Evolutionary conservation across 2,888 invertebrate species (phyloP).

Genomic region (Piscicola geometra): DNA sequence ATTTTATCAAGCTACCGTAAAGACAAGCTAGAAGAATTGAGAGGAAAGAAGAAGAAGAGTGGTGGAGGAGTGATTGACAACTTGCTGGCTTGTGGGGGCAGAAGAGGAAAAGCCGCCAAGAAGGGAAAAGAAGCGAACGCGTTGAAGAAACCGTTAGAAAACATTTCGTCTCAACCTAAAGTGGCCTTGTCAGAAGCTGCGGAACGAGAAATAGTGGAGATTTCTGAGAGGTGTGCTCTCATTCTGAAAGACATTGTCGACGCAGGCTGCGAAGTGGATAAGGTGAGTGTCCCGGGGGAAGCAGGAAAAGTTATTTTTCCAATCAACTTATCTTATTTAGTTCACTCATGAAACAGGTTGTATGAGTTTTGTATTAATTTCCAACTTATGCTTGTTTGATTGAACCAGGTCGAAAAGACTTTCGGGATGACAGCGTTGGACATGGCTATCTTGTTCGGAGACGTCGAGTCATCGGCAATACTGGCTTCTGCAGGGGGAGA

Average conservation of each 20-base stretch:
- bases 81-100: constrained; percentile 44
- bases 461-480: constrained; percentile 43
- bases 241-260: constrained; percentile 43
- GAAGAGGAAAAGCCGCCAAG: constrained; percentile 39
- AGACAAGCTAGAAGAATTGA: constrained; percentile 35
- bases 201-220: constrained; percentile 33
- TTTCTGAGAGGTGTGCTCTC: constrained; percentile 38
- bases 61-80: constrained; percentile 38
- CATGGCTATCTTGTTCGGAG: constrained; percentile 44
- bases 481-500: constrained; percentile 43
- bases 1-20: constrained; percentile 36
- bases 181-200: constrained; percentile 13
- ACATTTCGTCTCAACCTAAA: not conserved
- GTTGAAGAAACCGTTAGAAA: constrained; percentile 1
- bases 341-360: not conserved
- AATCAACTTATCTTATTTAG: no score
- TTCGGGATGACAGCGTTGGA: constrained; percentile 45
- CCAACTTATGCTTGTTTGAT: not conserved
- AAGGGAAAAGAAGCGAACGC: constrained; percentile 29
- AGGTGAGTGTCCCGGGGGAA: constrained; percentile 30
- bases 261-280: constrained; percentile 42
- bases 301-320: no score
- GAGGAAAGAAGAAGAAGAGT: constrained; percentile 38
- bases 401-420: constrained; percentile 36
- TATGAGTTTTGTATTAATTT: no score